Conservation (phyloP, 2,888 invertebrate genomes). For the Tenthredo scrophulariae region DNA sequence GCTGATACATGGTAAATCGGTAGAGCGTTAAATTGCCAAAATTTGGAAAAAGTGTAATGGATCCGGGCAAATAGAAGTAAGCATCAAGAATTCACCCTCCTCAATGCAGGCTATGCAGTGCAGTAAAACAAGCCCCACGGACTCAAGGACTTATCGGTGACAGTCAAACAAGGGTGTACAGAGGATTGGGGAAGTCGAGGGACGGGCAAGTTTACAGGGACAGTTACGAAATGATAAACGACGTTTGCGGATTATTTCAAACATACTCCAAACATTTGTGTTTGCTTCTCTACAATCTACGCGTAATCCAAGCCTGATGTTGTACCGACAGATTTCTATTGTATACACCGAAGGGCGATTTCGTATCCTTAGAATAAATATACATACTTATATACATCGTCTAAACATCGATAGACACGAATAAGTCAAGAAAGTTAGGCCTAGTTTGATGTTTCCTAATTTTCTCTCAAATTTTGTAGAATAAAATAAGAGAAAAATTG, state of each 20-base stretch:
- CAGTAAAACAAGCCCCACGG: slow-evolving; percentile 43
- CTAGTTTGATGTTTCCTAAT: neutral
- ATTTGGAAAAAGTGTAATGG: slow-evolving; percentile 43
- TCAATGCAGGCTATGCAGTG: neutral
- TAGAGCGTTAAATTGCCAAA: slow-evolving; percentile 45
- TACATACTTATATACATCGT: neutral
- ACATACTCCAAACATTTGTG: slow-evolving; percentile 62
- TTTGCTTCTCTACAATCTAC: slow-evolving; percentile 70
- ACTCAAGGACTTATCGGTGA: slow-evolving; percentile 43
- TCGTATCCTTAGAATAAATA: neutral
- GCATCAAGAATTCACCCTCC: slow-evolving; percentile 52
- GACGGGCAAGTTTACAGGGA: slow-evolving; percentile 29
- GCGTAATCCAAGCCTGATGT: slow-evolving; percentile 63
- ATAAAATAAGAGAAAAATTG: neutral
- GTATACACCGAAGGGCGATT: neutral
- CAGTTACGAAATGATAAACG: slow-evolving; percentile 70
- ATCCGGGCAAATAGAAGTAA: slow-evolving; percentile 43
- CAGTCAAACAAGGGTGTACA: slow-evolving; percentile 45
- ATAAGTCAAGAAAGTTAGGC: neutral
- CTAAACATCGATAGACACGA: neutral
- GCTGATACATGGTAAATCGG: slow-evolving; percentile 8
- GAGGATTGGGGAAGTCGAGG: slow-evolving; percentile 35
- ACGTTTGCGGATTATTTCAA: slow-evolving; percentile 74
- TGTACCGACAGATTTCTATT: slow-evolving; percentile 56
- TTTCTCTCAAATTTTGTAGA: too few species aligned